Evolutionary conservation across 2,888 invertebrate species (phyloP).

Genomic region (Sphinx pinastri): DNA sequence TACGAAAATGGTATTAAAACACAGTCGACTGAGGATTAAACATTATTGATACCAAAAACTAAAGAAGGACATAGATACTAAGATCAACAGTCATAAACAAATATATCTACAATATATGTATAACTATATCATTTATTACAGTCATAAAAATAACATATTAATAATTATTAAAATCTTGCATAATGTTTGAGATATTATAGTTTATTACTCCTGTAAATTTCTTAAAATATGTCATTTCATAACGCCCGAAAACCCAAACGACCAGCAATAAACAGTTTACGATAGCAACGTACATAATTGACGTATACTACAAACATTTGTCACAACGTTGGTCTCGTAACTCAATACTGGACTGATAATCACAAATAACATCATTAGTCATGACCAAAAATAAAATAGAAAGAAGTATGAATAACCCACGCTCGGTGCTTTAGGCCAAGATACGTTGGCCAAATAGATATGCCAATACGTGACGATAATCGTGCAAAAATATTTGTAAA

Average conservation of each 20-base stretch:
- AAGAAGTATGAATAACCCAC: slow-evolving; percentile 66
- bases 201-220: slow-evolving; percentile 3
- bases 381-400: slow-evolving; percentile 67
- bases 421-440: slow-evolving; percentile 58
- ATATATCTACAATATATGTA: too few relatives aligned
- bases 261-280: slow-evolving; percentile 29
- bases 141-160: too few relatives aligned
- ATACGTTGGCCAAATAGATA: slow-evolving; percentile 29
- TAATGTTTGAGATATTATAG: not conserved
- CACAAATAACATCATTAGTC: slow-evolving; percentile 73
- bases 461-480: slow-evolving; percentile 19
- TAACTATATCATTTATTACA: too few relatives aligned
- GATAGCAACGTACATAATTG: not conserved
- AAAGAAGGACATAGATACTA: too few relatives aligned
- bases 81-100: too few relatives aligned
- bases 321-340: slow-evolving; percentile 57
- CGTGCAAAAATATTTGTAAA: slow-evolving; percentile 20
- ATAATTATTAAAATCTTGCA: not conserved
- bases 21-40: too few relatives aligned
- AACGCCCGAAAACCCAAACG: slow-evolving; percentile 10
- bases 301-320: slow-evolving; percentile 48
- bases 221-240: not conserved
- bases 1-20: too few relatives aligned
- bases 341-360: slow-evolving; percentile 67
- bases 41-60: too few relatives aligned